Evolutionary conservation across 2,888 invertebrate species (phyloP).

Genomic region (Heteromurus nitidus): DNA sequence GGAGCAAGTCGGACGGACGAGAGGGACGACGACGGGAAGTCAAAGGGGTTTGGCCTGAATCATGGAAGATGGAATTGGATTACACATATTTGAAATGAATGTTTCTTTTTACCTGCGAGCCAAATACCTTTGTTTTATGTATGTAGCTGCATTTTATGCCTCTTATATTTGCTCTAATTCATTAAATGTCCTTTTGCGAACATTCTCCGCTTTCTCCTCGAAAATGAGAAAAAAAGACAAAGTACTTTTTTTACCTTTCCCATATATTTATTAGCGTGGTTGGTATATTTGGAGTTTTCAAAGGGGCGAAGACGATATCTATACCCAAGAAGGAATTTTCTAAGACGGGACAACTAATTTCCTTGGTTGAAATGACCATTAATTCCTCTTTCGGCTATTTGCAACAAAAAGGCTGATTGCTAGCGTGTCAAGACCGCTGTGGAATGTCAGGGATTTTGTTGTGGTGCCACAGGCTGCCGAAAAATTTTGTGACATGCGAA

Average conservation of each 20-base stretch:
- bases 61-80: conserved; percentile 50
- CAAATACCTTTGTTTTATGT: no score
- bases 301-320: conserved; percentile 23
- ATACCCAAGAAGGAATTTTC: conserved; percentile 18
- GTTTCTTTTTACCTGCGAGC: background rate
- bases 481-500: conserved; percentile 6
- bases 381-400: conserved; percentile 55
- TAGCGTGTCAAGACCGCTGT: conserved; percentile 7
- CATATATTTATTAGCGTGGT: no score
- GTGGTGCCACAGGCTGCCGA: background rate
- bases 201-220: background rate
- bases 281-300: conserved; percentile 9
- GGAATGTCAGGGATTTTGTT: conserved; percentile 24
- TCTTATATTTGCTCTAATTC: no score
- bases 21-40: conserved; percentile 56
- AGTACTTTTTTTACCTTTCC: conserved; percentile 25
- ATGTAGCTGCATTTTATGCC: no score
- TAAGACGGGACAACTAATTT: conserved; percentile 61
- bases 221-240: conserved; percentile 39
- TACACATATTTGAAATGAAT: conserved; percentile 40
- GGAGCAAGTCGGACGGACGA: conserved; percentile 38
- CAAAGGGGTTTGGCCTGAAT: conserved; percentile 41
- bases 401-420: conserved; percentile 34
- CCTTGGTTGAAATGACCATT: conserved; percentile 55
- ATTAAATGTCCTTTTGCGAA: no score